Base-by-base conservation (phyloP, 2,113 vertebrate species). In the Chionomys nivalis region DNA sequence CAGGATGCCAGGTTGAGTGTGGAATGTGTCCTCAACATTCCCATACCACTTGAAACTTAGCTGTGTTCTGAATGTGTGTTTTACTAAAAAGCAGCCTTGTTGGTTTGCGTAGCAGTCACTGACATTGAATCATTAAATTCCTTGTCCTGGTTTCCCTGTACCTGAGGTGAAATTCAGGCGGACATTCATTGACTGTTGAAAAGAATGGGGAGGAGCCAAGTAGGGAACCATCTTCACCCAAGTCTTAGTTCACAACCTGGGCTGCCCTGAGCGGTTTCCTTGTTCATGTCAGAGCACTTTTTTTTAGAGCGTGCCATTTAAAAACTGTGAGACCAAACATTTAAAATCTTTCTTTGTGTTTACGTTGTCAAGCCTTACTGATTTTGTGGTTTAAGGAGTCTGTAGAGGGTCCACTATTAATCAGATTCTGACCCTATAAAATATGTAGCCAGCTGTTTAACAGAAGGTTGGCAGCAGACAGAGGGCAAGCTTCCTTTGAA, bases 361-460 rank as follows among this genome's bases (percentile, higher is more conserved):
- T 95, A 95, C 90, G 89, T 95, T 91, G 78, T 78, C 86, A 42
- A 96, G 87, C 42, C 16, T 93, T 90, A 65, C 39, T 96, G 94
- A 66, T 93, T 94, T 91, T 93, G 58, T 94, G 89, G 76, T 92
- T 94, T 94, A 75, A 96, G 93, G 73, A 91, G 96, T 89, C 73
- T 28, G 7, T 87, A 33, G 88, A 91, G 55, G 91, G 81, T 94
- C 85, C 81, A 42, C 88, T 98, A 89, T 97, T 97, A 97, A 97
- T 98, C 88, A 58, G 1, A 0, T 85, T 26, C 23, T 28, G 93
- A 97, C 91, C 47, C 93, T 96, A 96, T 98, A 97, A 97, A 98
- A 96, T 55, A 97, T 85, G 94, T 89, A 97, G 96, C 86, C 47
- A 97, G 65, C 87, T 96, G 70, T 95, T 94, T 75, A 96, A 72